Evolutionary conservation across 2,888 invertebrate genomes (phyloP), one percentile per base, ranked within the genome.

Genomic region (Eupithecia abbreviata): DNA sequence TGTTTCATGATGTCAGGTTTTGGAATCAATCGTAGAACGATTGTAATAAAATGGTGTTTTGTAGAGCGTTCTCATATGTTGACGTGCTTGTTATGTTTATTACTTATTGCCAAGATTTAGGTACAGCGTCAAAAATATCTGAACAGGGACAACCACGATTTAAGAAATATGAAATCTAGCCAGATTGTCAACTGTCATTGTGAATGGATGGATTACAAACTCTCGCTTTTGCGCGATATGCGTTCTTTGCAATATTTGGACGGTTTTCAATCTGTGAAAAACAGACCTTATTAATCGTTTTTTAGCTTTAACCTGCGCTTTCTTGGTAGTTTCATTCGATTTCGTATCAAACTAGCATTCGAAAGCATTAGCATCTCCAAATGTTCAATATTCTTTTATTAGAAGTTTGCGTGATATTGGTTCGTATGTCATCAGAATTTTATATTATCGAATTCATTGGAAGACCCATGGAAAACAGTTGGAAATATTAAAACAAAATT

Each of bases 341-440:
- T 58, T 18, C 7, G 9, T 58, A 58, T 9, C 18, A 7, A 7
- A 58, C 0, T 18, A 58, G 3, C 9, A 58, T 18, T 58, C 7
- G 7, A 43, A 15, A 15, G n/a, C n/a, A 51, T 15, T n/a, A 7
- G n/a, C n/a, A 51, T n/a, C 15, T 12, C 62, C 30, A 41, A 65
- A 65, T 65, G 12, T 41, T 65, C 65, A 58, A 58, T 58, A 58
- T 58, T 58, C 58, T 62, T 12, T 58, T 58, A 58, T 71, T n/a
- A 9, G 51, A 71, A 3, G 62, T 55, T 72, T 13, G 77, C 77
- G 74, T 77, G 74, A 42, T 70, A 69, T 12, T 41, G 10, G 51
- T 47, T n/a, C 55, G 72, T 74, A 74, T 62, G 72, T 74, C 72
- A 74, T 74, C n/a, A 6, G 43, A 65, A 58, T 66, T 18, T 15